Evolutionary conservation across 1,140 invertebrate species (phyloP).

Genomic region (Drosophila azteca): DNA sequence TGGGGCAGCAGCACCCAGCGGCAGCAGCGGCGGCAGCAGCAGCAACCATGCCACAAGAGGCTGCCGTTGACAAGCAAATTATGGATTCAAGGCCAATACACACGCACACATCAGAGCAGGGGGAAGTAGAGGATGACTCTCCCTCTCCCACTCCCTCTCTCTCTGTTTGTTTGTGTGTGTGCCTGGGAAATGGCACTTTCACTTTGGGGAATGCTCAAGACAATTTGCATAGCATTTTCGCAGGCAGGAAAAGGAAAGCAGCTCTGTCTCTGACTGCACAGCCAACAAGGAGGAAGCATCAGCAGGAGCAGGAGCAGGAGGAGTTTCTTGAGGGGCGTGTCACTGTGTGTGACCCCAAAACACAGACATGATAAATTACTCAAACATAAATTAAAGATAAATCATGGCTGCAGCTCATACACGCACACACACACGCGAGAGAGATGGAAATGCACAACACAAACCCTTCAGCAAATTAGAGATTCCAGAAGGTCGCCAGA

Average conservation of each 20-base stretch:
- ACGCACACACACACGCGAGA: constrained; percentile 13
- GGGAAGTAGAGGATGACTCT: background rate
- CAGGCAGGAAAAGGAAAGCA: constrained; percentile 22
- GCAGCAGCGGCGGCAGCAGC: too few species aligned
- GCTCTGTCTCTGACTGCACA: constrained; percentile 8
- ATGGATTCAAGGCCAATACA: constrained; percentile 74
- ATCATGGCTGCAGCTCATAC: constrained; percentile 40
- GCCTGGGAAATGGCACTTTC: constrained; percentile 70
- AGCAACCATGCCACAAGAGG: background rate
- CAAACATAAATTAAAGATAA: constrained; percentile 77
- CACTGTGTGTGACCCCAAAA: constrained; percentile 32
- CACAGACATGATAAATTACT: constrained; percentile 74
- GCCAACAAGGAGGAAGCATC: background rate
- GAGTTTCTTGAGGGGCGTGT: background rate
- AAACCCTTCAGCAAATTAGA: constrained; percentile 31
- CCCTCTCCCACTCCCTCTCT: too few species aligned
- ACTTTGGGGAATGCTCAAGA: constrained; percentile 65
- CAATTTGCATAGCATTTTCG: constrained; percentile 68
- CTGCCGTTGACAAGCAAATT: constrained; percentile 79
- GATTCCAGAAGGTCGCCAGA: constrained; percentile 1
- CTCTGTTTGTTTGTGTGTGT: constrained; percentile 1
- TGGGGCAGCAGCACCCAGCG: too few species aligned
- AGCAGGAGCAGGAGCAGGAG: background rate
- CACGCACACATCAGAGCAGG: constrained; percentile 22
- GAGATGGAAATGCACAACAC: constrained; percentile 44